Evolutionary conservation across 2,113 vertebrate genomes (phyloP).

Genomic region (Anguilla rostrata): DNA sequence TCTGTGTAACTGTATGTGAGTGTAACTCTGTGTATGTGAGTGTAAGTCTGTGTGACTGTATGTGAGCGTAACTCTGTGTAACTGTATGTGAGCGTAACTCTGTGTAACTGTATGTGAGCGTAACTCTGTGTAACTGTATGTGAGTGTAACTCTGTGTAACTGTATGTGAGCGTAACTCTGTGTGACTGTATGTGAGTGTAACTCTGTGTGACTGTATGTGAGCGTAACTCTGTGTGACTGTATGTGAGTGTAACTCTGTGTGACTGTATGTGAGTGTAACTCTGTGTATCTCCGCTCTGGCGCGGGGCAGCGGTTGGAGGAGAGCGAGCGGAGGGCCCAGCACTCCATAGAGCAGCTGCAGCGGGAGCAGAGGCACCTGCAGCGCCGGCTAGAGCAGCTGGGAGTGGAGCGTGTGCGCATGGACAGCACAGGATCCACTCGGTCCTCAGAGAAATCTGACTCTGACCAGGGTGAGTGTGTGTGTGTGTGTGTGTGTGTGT

Average conservation of each 20-base stretch:
- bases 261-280: conserved; percentile 13
- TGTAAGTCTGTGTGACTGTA: not conserved
- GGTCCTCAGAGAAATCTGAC: conserved; percentile 84
- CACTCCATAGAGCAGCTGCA: conserved; percentile 92
- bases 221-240: not conserved
- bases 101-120: not conserved
- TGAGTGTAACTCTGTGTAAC: not conserved
- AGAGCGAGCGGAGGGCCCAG: conserved; percentile 81
- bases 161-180: not conserved
- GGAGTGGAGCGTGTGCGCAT: conserved; percentile 84
- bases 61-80: too few relatives aligned
- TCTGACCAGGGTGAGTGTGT: conserved; percentile 82
- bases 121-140: not conserved
- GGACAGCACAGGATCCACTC: conserved; percentile 83
- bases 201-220: not conserved
- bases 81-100: not conserved
- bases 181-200: not conserved
- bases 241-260: conserved; percentile 13
- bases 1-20: conserved; percentile 21
- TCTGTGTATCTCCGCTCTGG: not conserved
- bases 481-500: conserved; percentile 31
- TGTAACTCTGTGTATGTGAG: not conserved
- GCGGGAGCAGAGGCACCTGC: conserved; percentile 87
- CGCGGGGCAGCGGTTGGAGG: conserved; percentile 81
- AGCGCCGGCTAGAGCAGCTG: conserved; percentile 88